These are phyloP conservation scores for Anisognathus igniventris DNA, from an alignment of 2,797 vertebrate genomes.

Conservation along the genomic window DNA sequence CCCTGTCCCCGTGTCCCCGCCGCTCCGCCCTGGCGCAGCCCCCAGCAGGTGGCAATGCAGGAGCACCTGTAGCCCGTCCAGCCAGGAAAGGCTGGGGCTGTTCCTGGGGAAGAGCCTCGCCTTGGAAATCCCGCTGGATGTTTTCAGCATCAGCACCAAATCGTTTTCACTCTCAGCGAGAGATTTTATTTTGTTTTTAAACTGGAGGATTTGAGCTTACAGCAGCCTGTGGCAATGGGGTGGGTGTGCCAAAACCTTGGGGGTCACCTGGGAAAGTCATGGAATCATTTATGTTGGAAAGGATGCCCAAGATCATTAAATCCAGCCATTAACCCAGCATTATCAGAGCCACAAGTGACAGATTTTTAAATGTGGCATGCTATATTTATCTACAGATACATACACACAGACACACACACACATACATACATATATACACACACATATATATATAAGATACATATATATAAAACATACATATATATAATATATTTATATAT, in stretches of 20 bases:
- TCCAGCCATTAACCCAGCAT: background rate
- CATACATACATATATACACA: no score
- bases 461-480: no score
- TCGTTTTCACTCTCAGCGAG: fast-evolving
- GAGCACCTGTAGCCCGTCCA: background rate
- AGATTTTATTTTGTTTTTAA: fast-evolving
- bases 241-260: background rate
- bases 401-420: background rate
- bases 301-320: background rate
- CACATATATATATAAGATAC: no score
- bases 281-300: background rate
- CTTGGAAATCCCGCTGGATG: background rate
- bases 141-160: fast-evolving
- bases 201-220: background rate
- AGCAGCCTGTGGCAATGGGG: background rate
- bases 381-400: background rate
- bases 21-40: background rate
- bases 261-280: no score
- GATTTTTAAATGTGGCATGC: background rate
- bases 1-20: background rate
- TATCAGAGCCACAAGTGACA: background rate
- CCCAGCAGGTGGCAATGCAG: conserved; percentile 63
- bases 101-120: background rate
- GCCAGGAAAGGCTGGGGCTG: background rate
- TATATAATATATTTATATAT: no score